Percentiles rank a stretch among this genome's conserved stretches.
Conservation (phyloP, 2,797 vertebrate species). For the Muraenolepis orangiensis region DNA sequence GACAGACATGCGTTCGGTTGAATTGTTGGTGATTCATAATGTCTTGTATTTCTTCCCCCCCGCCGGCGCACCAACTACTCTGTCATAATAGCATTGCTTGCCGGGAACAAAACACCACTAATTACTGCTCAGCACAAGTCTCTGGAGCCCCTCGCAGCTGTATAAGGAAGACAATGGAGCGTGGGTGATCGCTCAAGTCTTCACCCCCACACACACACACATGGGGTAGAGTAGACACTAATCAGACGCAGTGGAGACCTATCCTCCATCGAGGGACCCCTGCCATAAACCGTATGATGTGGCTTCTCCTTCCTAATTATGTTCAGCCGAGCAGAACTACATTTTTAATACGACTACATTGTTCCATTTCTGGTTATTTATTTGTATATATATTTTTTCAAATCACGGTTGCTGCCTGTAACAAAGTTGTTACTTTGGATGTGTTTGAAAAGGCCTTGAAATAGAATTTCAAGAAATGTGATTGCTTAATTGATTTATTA, state of each 20-base stretch:
- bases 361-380: conserved; percentile 73
- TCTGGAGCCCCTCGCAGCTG: conserved; percentile 72
- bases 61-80: conserved; percentile 68
- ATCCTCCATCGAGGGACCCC: conserved; percentile 68
- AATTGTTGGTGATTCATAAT: conserved; percentile 75
- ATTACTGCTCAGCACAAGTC: conserved; percentile 74
- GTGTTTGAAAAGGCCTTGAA: not conserved
- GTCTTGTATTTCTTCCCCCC: conserved; percentile 69
- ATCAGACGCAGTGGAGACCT: conserved; percentile 73
- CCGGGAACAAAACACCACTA: conserved; percentile 75
- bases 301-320: conserved; percentile 72
- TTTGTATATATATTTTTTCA: conserved; percentile 13
- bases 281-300: conserved; percentile 68
- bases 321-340: conserved; percentile 69
- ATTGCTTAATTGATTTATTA: conserved; percentile 37
- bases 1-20: conserved; percentile 75
- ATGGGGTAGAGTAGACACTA: conserved; percentile 68
- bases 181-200: conserved; percentile 72
- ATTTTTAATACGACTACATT: conserved; percentile 71
- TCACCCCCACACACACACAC: conserved; percentile 69
- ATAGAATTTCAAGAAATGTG: too few relatives aligned
- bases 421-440: not conserved
- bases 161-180: conserved; percentile 70
- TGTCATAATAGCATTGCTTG: conserved; percentile 78
- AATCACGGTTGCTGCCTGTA: conserved; percentile 33